phyloP scores from a whole-genome alignment of 1,140 invertebrate genomes.

The Drosophila melanica region DNA sequence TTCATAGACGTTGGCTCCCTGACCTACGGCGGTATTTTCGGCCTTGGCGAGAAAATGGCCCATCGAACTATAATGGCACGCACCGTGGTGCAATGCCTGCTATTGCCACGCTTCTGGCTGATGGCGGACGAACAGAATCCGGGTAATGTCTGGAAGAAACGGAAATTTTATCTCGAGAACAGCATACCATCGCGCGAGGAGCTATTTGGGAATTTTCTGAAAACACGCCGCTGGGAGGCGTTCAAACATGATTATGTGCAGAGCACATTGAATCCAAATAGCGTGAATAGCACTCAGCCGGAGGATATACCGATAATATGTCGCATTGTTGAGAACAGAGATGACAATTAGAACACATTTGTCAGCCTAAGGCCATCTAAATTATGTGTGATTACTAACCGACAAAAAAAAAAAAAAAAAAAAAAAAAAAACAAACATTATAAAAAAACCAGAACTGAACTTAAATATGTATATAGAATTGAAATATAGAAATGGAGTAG shows the following conservation, averaged over 20 bases:
- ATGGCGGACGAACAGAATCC: slow-evolving; percentile 85
- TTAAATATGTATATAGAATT: neutral
- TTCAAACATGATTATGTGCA: slow-evolving; percentile 84
- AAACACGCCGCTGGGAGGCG: slow-evolving; percentile 85
- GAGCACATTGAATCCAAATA: slow-evolving; percentile 25
- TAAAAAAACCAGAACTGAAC: neutral
- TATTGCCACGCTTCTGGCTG: slow-evolving; percentile 86
- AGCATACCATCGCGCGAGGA: slow-evolving; percentile 85
- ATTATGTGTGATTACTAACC: slow-evolving; percentile 6
- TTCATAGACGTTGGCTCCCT: slow-evolving; percentile 80
- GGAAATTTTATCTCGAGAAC: slow-evolving; percentile 85
- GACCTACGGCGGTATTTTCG: slow-evolving; percentile 76
- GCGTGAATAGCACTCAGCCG: slow-evolving; percentile 37
- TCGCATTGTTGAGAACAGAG: slow-evolving; percentile 64
- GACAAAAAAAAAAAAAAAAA: too few relatives aligned
- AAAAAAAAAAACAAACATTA: neutral
- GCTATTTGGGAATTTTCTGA: slow-evolving; percentile 84
- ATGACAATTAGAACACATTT: slow-evolving; percentile 17
- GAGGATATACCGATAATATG: slow-evolving; percentile 76
- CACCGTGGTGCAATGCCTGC: slow-evolving; percentile 85
- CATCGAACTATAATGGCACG: slow-evolving; percentile 85
- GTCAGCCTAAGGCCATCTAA: neutral
- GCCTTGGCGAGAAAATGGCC: slow-evolving; percentile 85
- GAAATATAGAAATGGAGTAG: neutral
- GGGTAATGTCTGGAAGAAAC: slow-evolving; percentile 86